Evolutionary conservation across 2,888 invertebrate genomes (phyloP).

Genomic region (Polymixis flavicincta): DNA sequence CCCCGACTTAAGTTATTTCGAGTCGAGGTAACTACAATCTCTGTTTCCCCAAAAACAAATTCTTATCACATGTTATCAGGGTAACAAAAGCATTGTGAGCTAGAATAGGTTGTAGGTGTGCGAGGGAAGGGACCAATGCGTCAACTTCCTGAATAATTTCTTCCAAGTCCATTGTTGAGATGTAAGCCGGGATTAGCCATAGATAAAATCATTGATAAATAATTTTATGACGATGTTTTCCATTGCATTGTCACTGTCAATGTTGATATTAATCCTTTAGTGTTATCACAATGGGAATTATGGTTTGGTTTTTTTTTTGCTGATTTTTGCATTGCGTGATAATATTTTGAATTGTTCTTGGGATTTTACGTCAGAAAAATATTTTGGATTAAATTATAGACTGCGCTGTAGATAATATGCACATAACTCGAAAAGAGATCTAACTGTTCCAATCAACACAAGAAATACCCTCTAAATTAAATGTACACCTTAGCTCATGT

Average conservation of each 20-base stretch:
- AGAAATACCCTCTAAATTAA: not conserved
- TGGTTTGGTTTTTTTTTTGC: slow-evolving; percentile 11
- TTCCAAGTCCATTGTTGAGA: slow-evolving; percentile 69
- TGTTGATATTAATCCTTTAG: slow-evolving; percentile 57
- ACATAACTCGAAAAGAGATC: not conserved
- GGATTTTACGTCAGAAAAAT: not conserved
- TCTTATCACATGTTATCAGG: slow-evolving; percentile 77
- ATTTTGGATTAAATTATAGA: not conserved
- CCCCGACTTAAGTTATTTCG: not conserved
- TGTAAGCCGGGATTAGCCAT: slow-evolving; percentile 76
- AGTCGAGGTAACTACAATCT: slow-evolving; percentile 1
- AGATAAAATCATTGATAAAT: slow-evolving; percentile 76
- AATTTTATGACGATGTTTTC: slow-evolving; percentile 67
- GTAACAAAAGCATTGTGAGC: slow-evolving; percentile 75
- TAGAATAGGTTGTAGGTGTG: slow-evolving; percentile 74
- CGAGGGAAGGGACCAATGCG: slow-evolving; percentile 78
- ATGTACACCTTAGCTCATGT: not conserved
- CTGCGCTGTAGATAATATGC: no score
- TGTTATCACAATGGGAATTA: slow-evolving; percentile 39
- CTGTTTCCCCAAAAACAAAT: slow-evolving; percentile 52
- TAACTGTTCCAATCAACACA: not conserved
- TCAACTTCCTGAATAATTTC: slow-evolving; percentile 84
- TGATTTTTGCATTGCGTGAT: slow-evolving; percentile 48
- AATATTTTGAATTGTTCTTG: not conserved
- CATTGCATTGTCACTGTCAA: slow-evolving; percentile 55